Conservation (phyloP, 2,113 vertebrate genomes). For the Macroglossus sobrinus region DNA sequence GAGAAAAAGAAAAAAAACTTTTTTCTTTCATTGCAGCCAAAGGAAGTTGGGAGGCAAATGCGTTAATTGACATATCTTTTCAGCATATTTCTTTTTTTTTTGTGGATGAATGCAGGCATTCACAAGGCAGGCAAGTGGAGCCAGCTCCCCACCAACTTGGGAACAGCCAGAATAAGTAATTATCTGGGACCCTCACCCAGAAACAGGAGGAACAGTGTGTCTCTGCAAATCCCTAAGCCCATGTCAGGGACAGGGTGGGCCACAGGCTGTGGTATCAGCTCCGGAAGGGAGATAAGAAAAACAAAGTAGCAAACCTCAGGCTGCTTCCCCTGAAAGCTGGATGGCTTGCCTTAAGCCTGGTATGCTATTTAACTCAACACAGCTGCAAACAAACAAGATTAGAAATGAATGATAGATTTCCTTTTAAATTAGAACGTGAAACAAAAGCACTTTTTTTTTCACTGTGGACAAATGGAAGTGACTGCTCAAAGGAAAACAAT, state of each 20-base stretch:
- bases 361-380: constrained; percentile 44
- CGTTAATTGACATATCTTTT: not conserved
- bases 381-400: constrained; percentile 66
- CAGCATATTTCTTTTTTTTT: constrained; percentile 30
- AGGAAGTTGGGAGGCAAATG: not conserved
- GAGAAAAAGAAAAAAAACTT: constrained; percentile 1
- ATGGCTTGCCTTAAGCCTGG: not conserved
- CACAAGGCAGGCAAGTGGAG: not conserved
- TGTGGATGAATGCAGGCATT: not conserved
- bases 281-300: constrained; percentile 46
- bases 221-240: not conserved
- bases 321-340: not conserved
- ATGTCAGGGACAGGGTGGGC: not conserved
- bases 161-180: constrained; percentile 10
- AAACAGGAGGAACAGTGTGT: not conserved
- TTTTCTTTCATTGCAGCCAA: not conserved
- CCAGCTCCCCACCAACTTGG: not conserved
- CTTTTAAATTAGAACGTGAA: constrained; percentile 54
- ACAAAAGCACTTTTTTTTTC: constrained; percentile 48
- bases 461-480: not conserved
- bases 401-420: constrained; percentile 55
- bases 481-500: constrained; percentile 6
- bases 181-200: too few species aligned
- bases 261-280: not conserved
- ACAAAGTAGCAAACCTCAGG: constrained; percentile 16